Evolutionary conservation across 2,888 invertebrate genomes (phyloP), one percentile per base, ranked within the genome.

Genomic region (Cryptus armator): DNA sequence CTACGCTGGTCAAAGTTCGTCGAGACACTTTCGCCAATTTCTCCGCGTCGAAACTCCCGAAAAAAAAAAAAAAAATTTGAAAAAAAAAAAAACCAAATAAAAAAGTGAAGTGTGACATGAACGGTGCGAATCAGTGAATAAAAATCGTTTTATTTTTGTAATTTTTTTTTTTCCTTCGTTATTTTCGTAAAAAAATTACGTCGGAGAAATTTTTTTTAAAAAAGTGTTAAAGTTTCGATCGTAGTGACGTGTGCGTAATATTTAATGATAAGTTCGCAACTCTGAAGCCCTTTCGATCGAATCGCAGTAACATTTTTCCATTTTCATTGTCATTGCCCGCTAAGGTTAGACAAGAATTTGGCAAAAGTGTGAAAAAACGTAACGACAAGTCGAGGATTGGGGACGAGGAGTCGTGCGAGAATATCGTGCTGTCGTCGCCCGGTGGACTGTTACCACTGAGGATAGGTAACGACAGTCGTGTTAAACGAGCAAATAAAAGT

Each of bases 401-500:
- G 46, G 74, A 70, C 62, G 86, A 86, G 16, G 86, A 85, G 86
- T 74, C 80, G 44, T 66, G 76, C 59, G 87, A 88, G 64, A 85
- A 86, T 51, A 87, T 87, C 80, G 87, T 87, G 87, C 83, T 87
- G 83, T 88, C 87, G 59, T 86, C 85, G 44, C 85, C 86, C 77
- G 84, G 83, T 24, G 86, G 86, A 74, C 77, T 87, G 64, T 75
- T 87, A 67, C 85, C 86, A 51, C 59, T 87, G 76, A 82, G 86
- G 10, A 79, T 85, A 66, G 68, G 71, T 48, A 64, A 66, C 19
- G 68, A 68, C 37, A 80, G 76, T 71, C 66, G 71, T 56, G 79
- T 74, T 16, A 86, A 86, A 81, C 83, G 84, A 86, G 81, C 74
- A 79, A 76, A 77, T 16, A 84, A 81, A 72, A 67, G 84, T 81